Conservation (phyloP, 2,113 vertebrate genomes). For the Conger conger region DNA sequence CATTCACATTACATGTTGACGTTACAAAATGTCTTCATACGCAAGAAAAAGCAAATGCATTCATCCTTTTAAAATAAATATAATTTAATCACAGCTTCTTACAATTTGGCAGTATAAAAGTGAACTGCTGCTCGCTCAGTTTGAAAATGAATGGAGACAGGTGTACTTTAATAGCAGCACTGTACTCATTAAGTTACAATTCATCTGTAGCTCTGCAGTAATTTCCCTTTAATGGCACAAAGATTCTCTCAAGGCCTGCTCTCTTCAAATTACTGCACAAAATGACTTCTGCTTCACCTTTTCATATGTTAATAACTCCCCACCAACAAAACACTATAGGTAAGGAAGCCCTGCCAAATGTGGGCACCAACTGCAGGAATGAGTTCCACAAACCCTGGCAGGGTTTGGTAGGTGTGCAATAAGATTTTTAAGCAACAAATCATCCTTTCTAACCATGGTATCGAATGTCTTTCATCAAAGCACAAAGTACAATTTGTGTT, state of each 20-base stretch:
- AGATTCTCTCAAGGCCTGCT: slow-evolving; percentile 72
- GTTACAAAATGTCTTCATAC: slow-evolving; percentile 26
- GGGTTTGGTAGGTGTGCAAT: neutral
- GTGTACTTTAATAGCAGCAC: slow-evolving; percentile 67
- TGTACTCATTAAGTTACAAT: slow-evolving; percentile 72
- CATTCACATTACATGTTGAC: slow-evolving; percentile 34
- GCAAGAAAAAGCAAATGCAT: slow-evolving; percentile 54
- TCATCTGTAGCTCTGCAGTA: slow-evolving; percentile 72
- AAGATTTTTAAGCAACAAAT: slow-evolving; percentile 17
- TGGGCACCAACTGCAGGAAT: slow-evolving; percentile 67
- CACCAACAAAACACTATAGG: slow-evolving; percentile 74
- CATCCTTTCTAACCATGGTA: too few relatives aligned
- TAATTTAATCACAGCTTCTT: slow-evolving; percentile 69
- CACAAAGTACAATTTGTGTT: too few relatives aligned
- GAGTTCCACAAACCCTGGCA: slow-evolving; percentile 57
- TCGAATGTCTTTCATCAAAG: too few relatives aligned
- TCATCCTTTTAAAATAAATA: slow-evolving; percentile 66
- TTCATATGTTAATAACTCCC: slow-evolving; percentile 79
- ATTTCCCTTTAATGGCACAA: slow-evolving; percentile 73
- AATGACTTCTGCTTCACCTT: slow-evolving; percentile 73
- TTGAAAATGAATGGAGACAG: slow-evolving; percentile 63
- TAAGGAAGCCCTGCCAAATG: slow-evolving; percentile 69
- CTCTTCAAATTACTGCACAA: slow-evolving; percentile 71
- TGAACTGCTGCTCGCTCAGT: slow-evolving; percentile 64
- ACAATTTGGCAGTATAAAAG: slow-evolving; percentile 66